Evolutionary conservation across 2,888 invertebrate genomes (phyloP).

Genomic region (Mactromeris polynyma): DNA sequence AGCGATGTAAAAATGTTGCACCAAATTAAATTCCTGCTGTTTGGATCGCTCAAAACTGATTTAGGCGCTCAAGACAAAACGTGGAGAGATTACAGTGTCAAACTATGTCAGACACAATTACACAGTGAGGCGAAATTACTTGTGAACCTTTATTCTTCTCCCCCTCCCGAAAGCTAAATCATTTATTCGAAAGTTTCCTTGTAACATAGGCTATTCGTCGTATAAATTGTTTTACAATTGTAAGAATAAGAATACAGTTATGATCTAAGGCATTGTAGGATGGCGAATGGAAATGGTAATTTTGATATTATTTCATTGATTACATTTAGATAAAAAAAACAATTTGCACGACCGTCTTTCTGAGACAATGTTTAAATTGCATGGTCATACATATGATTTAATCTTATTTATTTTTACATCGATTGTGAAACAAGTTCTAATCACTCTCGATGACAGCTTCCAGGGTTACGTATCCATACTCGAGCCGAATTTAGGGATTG

Average conservation of each 20-base stretch:
- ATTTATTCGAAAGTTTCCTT: neutral
- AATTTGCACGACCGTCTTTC: too few species aligned
- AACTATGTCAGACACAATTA: neutral
- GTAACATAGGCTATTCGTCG: constrained; percentile 25
- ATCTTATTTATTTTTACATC: too few species aligned
- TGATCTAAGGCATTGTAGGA: neutral
- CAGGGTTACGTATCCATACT: too few species aligned
- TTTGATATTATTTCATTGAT: too few species aligned
- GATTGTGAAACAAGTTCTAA: too few species aligned
- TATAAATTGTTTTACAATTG: constrained; percentile 41
- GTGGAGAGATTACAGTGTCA: constrained; percentile 26
- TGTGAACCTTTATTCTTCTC: neutral
- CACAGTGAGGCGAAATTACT: neutral
- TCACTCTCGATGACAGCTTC: too few species aligned
- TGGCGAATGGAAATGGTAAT: too few species aligned
- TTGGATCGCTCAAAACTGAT: constrained; percentile 26
- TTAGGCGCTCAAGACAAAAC: constrained; percentile 27
- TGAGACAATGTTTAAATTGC: too few species aligned
- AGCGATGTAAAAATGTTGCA: constrained; percentile 46
- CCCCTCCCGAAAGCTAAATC: neutral
- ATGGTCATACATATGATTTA: too few species aligned
- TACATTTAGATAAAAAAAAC: too few species aligned
- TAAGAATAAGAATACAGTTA: neutral
- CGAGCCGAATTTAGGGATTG: too few species aligned
- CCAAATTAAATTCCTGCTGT: constrained; percentile 33